Conservation (phyloP, 2,113 vertebrate genomes). For the Piaya cayana region DNA sequence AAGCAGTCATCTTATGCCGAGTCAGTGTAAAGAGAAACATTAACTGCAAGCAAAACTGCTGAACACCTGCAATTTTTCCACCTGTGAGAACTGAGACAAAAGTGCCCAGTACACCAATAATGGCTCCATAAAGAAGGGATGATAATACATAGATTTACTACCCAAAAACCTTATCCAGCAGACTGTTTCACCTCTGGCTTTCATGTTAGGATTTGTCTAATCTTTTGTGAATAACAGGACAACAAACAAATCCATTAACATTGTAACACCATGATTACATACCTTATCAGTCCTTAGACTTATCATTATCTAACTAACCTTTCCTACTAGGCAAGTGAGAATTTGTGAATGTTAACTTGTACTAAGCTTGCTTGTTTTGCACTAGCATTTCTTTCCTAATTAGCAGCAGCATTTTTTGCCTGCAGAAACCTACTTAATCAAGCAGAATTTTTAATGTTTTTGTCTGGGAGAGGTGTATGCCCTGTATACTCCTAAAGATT, state of each 20-base stretch:
- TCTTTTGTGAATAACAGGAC: not conserved
- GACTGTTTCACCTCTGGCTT: not conserved
- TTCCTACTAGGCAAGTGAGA: not conserved
- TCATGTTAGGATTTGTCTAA: constrained; percentile 23
- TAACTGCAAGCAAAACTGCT: not conserved
- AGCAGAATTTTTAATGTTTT: constrained; percentile 44
- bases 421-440: constrained; percentile 32
- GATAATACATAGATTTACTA: not conserved
- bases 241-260: constrained; percentile 67
- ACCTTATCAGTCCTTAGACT: constrained; percentile 76
- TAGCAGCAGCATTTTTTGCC: not conserved
- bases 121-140: not conserved
- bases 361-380: not conserved
- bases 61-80: not conserved
- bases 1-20: not conserved
- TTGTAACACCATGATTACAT: constrained; percentile 76
- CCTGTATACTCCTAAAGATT: not conserved
- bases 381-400: constrained; percentile 16
- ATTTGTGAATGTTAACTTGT: not conserved
- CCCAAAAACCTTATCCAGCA: not conserved
- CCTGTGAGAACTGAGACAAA: not conserved
- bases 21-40: not conserved
- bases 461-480: not conserved
- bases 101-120: not conserved
- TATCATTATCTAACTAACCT: constrained; percentile 39